phyloP scores from a whole-genome alignment of 64 coral and sea anemone genomes.

The Actinia equina region DNA sequence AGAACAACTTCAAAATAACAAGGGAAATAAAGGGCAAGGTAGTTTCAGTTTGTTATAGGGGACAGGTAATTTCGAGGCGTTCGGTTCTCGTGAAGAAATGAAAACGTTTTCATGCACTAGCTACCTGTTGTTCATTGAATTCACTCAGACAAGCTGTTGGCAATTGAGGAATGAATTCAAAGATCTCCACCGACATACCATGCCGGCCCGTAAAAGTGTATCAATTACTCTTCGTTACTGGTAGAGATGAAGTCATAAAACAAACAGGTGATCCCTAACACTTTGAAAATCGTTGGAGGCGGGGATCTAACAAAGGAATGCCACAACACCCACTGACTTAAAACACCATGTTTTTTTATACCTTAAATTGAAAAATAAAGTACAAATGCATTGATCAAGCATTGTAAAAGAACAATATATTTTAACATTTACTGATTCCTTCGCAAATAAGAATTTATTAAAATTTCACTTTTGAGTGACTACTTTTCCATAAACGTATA shows the following conservation, averaged over 20 bases:
- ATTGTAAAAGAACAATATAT: neutral
- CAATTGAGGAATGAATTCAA: neutral
- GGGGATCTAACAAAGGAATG: neutral
- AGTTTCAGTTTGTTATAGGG: no score
- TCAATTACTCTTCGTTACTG: slow-evolving; percentile 9
- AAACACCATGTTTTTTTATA: neutral
- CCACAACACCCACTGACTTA: neutral
- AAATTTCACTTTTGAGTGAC: no score
- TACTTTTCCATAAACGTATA: no score
- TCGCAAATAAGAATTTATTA: no score
- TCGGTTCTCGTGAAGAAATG: neutral
- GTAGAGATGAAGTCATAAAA: slow-evolving; percentile 5
- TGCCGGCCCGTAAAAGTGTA: neutral
- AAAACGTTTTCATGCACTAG: neutral
- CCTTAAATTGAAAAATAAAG: neutral
- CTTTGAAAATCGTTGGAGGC: neutral
- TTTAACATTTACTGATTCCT: neutral
- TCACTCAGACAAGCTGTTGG: neutral
- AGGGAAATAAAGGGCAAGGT: no score
- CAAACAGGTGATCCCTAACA: neutral
- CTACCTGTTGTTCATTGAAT: neutral
- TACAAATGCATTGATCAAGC: neutral
- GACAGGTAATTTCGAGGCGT: neutral
- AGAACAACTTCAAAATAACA: no score
- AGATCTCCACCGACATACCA: neutral